Base-by-base conservation (phyloP, 2,888 invertebrate genomes). In the Drosophila koepferae region DNA sequence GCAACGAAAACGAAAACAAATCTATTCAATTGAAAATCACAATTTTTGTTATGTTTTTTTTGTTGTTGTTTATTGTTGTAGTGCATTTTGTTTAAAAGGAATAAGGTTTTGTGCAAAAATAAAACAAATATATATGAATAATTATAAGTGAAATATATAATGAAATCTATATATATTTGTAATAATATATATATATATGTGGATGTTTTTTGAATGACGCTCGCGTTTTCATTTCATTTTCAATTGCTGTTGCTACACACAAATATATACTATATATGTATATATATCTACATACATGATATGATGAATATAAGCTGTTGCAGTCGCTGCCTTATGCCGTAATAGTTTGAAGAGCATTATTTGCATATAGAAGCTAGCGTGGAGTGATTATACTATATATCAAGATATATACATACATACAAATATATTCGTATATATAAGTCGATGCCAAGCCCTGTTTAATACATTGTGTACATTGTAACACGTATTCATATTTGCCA, bases 401-500 rank as follows among this genome's bases (percentile, higher is more conserved):
- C 28, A 16, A 4, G 40, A 56, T 40, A 44, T 59, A 41, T 12
- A 6, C 20, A 56, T 40, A 44, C 54, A 41, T 6, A 6, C 20
- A 38, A 23, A 23, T 38, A 23, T 9, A 9, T 38, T 28, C 6
- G 16, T 43, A 23, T 36, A 12, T 49, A 40, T 38, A 28, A 8
- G 3, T 54, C 40, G 38, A 43, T 53, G 68, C 74, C 74, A 74
- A 74, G 74, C 74, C 74, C 62, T 40, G 74, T 46, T 74, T 63
- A 49, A 18, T 71, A 63, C 75, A 75, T 65, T 75, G 53, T 62
- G 55, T 54, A 41, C 46, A 74, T 60, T 69, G 23, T 56, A 63
- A 55, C 40, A 63, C 43, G 63, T 74, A 74, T 62, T 55, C 72
- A 61, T 48, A 55, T 59, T 49, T 62, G 41, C 41, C 20, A 28